Evolutionary conservation across 2,888 invertebrate species (phyloP).

Genomic region (Xylocampa areola): DNA sequence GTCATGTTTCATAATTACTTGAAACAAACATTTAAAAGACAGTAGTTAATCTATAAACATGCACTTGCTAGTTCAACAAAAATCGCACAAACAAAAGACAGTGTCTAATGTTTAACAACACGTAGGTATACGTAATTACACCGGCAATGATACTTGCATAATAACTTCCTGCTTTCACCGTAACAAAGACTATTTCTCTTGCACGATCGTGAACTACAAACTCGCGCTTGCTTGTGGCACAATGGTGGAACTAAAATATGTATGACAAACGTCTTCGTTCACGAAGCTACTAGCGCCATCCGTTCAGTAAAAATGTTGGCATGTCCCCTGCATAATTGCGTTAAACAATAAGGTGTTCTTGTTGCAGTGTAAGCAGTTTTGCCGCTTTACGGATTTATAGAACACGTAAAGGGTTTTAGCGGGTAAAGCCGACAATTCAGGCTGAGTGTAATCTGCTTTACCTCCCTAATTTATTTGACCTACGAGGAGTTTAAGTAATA

Average conservation of each 20-base stretch:
- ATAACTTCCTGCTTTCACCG: slow-evolving; percentile 85
- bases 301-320: slow-evolving; percentile 10
- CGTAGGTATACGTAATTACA: slow-evolving; percentile 64
- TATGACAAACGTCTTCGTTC: slow-evolving; percentile 1
- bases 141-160: slow-evolving; percentile 75
- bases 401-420: slow-evolving; percentile 2
- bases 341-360: slow-evolving; percentile 52
- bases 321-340: slow-evolving; percentile 40
- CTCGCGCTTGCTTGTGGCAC: slow-evolving; percentile 52
- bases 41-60: neutral
- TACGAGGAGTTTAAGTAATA: too few species aligned
- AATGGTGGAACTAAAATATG: slow-evolving; percentile 50
- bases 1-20: too few species aligned
- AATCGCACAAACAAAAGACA: slow-evolving; percentile 35
- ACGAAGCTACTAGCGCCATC: slow-evolving; percentile 52
- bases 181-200: slow-evolving; percentile 70
- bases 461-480: too few species aligned
- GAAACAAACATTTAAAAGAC: too few species aligned
- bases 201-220: slow-evolving; percentile 54
- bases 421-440: slow-evolving; percentile 3
- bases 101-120: slow-evolving; percentile 47
- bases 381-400: slow-evolving; percentile 17
- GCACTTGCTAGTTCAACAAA: slow-evolving; percentile 26
- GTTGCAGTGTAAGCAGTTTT: slow-evolving; percentile 26
- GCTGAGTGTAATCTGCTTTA: neutral